Conservation (phyloP, 2,113 vertebrate genomes). For the Hippocampus barbouri region DNA sequence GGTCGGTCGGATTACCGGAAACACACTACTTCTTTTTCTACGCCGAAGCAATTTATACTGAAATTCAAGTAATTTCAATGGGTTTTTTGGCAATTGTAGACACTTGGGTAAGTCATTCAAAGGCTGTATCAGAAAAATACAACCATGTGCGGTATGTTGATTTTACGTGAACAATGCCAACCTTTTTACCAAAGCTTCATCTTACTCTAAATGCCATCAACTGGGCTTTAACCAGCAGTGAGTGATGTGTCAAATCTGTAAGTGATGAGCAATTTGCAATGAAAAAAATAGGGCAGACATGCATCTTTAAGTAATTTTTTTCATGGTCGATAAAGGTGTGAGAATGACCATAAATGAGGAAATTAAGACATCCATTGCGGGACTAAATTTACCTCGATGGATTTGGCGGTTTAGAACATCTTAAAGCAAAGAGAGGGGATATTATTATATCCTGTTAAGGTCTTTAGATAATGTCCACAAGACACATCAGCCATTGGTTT, state of each 20-base stretch:
- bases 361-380: background rate
- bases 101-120: no score
- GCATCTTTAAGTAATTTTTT: background rate
- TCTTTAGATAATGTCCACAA: slow-evolving; percentile 2
- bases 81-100: no score
- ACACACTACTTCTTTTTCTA: no score
- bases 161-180: background rate
- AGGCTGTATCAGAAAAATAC: no score
- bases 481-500: slow-evolving; percentile 2
- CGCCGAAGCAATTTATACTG: no score
- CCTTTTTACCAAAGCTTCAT: slow-evolving; percentile 2
- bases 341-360: background rate
- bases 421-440: background rate
- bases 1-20: no score
- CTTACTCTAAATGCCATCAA: background rate
- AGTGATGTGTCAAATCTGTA: slow-evolving; percentile 6
- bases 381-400: background rate
- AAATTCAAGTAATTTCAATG: no score
- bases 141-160: background rate
- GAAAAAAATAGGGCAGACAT: slow-evolving; percentile 1
- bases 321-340: background rate
- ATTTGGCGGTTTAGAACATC: background rate
- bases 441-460: slow-evolving; percentile 3
- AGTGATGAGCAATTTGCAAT: slow-evolving; percentile 1
- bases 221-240: slow-evolving; percentile 2